Conservation (phyloP, 2,888 invertebrate genomes). For the Ichneumoninae sp. region DNA sequence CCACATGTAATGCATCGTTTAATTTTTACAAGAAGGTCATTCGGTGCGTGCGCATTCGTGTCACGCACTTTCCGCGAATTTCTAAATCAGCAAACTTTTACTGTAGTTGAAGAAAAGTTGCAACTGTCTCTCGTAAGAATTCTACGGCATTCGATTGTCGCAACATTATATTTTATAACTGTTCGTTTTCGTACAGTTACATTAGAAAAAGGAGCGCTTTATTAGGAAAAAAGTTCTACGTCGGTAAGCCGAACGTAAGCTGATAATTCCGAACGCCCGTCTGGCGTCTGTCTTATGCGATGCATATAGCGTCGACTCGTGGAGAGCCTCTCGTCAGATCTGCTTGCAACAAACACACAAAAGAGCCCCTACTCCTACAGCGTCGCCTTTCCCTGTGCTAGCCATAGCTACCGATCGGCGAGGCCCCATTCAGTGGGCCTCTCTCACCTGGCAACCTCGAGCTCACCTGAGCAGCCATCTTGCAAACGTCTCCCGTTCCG, state of each 20-base stretch:
- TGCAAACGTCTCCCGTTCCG: slow-evolving; percentile 66
- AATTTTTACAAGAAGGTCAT: slow-evolving; percentile 47
- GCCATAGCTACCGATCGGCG: slow-evolving; percentile 32
- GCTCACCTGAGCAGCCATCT: slow-evolving; percentile 76
- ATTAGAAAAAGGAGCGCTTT: not conserved
- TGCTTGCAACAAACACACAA: slow-evolving; percentile 9
- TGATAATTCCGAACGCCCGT: not conserved
- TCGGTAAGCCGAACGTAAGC: not conserved
- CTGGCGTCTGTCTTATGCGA: not conserved
- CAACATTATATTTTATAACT: not conserved
- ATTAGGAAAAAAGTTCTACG: not conserved
- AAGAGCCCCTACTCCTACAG: slow-evolving; percentile 55
- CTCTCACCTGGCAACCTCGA: slow-evolving; percentile 73
- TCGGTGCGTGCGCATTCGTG: slow-evolving; percentile 58
- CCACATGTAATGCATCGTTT: not conserved
- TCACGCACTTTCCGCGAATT: slow-evolving; percentile 57
- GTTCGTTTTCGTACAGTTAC: not conserved
- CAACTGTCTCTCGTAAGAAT: not conserved
- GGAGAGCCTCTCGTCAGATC: not conserved
- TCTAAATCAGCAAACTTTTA: slow-evolving; percentile 44
- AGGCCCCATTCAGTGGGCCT: slow-evolving; percentile 64
- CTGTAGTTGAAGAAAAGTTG: not conserved
- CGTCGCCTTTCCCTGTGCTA: slow-evolving; percentile 58
- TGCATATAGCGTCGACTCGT: slow-evolving; percentile 14
- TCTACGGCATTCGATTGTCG: not conserved